These are phyloP conservation scores for Calameuta pallipes DNA, from an alignment of 2,888 invertebrate genomes.

Conservation along the genomic window DNA sequence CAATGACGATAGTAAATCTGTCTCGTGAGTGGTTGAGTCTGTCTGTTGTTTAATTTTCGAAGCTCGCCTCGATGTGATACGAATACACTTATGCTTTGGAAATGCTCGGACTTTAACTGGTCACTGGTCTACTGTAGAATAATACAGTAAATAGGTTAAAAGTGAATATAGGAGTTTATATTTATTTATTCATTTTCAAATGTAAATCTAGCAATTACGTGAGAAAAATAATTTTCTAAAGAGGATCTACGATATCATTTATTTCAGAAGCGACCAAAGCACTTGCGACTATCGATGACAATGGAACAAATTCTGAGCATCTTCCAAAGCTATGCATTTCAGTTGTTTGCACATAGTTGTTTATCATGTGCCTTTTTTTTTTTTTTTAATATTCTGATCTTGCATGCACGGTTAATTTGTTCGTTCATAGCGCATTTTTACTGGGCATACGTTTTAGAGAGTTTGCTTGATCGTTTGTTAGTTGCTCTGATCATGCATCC, in stretches of 20 bases:
- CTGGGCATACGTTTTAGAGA: not conserved
- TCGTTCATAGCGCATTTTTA: not conserved
- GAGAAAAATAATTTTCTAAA: not conserved
- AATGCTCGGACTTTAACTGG: not conserved
- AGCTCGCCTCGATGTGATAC: slow-evolving; percentile 41
- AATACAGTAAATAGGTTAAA: too few relatives aligned
- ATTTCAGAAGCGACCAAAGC: not conserved
- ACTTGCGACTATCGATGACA: not conserved
- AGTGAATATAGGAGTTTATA: too few relatives aligned
- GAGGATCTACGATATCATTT: too few relatives aligned
- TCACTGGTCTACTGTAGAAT: not conserved
- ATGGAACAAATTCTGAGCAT: not conserved
- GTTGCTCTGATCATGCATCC: not conserved
- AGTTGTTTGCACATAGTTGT: not conserved
- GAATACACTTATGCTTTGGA: not conserved
- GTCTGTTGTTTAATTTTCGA: slow-evolving; percentile 49
- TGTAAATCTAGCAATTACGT: not conserved
- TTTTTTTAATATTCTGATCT: not conserved
- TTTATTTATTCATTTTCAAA: too few relatives aligned
- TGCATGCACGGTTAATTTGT: not conserved
- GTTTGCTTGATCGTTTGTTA: not conserved
- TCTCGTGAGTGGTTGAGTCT: slow-evolving; percentile 62
- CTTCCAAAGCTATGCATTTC: not conserved
- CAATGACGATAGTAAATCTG: slow-evolving; percentile 56
- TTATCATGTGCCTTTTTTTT: not conserved